Evolutionary conservation across 2,888 invertebrate genomes (phyloP).

Genomic region (Laothoe populi): DNA sequence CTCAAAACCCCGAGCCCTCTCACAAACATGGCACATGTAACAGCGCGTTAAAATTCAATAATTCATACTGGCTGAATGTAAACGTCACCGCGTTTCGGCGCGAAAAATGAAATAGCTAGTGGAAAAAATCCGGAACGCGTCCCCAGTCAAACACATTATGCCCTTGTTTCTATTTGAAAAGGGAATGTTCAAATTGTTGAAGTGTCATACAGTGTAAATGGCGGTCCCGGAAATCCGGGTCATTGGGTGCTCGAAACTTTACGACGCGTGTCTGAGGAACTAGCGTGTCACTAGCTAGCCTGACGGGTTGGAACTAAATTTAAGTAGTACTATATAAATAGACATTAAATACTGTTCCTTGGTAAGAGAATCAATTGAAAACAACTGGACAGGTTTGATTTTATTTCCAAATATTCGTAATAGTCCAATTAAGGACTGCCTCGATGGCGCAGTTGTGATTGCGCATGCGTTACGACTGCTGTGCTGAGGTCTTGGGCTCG

Average conservation of each 20-base stretch:
- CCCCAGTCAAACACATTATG: conserved; percentile 31
- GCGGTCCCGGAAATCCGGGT: conserved; percentile 65
- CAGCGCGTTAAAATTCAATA: conserved; percentile 25
- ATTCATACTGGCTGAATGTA: conserved; percentile 22
- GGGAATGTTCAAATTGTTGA: conserved; percentile 70
- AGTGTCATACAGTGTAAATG: conserved; percentile 70
- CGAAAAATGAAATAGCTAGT: conserved; percentile 23
- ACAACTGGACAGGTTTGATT: no score
- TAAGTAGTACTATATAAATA: no score
- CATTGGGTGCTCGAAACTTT: conserved; percentile 67
- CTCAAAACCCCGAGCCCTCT: background rate
- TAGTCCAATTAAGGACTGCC: no score
- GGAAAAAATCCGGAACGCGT: conserved; percentile 25
- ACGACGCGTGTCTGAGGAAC: conserved; percentile 50
- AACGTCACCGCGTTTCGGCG: conserved; percentile 18
- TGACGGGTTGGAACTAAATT: conserved; percentile 11
- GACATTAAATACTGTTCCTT: no score
- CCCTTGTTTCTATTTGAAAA: conserved; percentile 68
- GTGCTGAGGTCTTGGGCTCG: no score
- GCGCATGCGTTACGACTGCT: no score
- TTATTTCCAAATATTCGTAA: no score
- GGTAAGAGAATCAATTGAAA: no score
- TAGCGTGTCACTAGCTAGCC: conserved; percentile 47
- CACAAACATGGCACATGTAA: conserved; percentile 12
- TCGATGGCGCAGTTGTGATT: no score